phyloP scores from a whole-genome alignment of 2,888 invertebrate genomes.

The Xestobium rufovillosum region DNA sequence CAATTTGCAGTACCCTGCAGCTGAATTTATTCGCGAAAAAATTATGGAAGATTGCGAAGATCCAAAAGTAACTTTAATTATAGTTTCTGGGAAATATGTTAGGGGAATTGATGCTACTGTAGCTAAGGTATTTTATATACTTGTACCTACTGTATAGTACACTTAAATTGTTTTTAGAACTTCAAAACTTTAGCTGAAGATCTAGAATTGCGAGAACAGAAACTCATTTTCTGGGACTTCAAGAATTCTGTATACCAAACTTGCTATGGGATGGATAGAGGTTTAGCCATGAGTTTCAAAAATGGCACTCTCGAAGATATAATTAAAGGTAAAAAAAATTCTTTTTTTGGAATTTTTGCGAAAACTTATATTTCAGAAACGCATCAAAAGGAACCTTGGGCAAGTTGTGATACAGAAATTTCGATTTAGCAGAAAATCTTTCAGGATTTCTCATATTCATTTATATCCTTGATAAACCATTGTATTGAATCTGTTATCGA shows the following conservation, averaged over 20 bases:
- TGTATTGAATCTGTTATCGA: too few species aligned
- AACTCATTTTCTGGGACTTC: conserved; percentile 47
- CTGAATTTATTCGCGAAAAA: conserved; percentile 58
- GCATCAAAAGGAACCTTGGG: too few species aligned
- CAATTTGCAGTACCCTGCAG: conserved; percentile 71
- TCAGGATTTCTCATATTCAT: too few species aligned
- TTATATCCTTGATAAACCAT: too few species aligned
- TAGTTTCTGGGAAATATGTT: conserved; percentile 49
- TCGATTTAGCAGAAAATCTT: too few species aligned
- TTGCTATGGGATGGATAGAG: conserved; percentile 33
- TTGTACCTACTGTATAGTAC: too few species aligned
- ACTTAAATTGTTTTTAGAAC: conserved; percentile 46
- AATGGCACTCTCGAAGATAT: conserved; percentile 30
- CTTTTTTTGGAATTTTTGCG: too few species aligned
- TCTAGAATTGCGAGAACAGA: conserved; percentile 44
- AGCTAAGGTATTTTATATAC: conserved; percentile 49
- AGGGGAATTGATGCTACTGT: conserved; percentile 55
- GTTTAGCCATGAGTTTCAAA: conserved; percentile 29
- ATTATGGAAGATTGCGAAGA: conserved; percentile 39
- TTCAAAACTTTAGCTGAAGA: conserved; percentile 49
- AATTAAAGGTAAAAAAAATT: conserved; percentile 27
- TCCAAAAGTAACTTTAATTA: conserved; percentile 30
- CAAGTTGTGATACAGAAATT: too few species aligned
- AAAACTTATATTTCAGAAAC: too few species aligned
- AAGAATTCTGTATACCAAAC: conserved; percentile 36